These are phyloP conservation scores for Octodonta nipae DNA, from an alignment of 2,888 invertebrate species.

Conservation along the genomic window DNA sequence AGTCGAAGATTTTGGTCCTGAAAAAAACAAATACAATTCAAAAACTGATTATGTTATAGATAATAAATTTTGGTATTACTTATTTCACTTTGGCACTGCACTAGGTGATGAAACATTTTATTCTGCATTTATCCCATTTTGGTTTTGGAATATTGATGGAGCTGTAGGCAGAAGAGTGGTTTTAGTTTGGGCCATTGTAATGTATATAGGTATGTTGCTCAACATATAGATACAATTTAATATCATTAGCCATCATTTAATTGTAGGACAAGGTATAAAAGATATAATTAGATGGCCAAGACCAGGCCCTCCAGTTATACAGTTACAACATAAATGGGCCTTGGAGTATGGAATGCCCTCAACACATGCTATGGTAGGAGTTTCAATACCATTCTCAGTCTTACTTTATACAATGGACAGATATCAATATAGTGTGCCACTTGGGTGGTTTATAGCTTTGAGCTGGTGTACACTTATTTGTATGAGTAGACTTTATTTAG, in stretches of 20 bases:
- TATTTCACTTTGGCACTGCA: constrained; percentile 73
- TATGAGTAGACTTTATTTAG: constrained; percentile 74
- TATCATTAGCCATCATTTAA: background rate
- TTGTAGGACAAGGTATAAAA: constrained; percentile 66
- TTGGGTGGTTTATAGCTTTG: constrained; percentile 46
- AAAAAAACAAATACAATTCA: constrained; percentile 28
- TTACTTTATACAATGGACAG: constrained; percentile 66
- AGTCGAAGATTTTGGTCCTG: constrained; percentile 7
- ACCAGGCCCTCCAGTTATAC: constrained; percentile 70
- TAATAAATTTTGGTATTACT: constrained; percentile 70
- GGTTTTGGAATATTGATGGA: constrained; percentile 89
- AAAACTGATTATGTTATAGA: constrained; percentile 40
- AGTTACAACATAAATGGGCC: constrained; percentile 77
- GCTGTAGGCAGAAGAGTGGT: constrained; percentile 72
- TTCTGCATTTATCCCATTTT: constrained; percentile 79
- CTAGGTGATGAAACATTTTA: constrained; percentile 86
- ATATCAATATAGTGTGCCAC: constrained; percentile 55
- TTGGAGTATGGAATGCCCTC: constrained; percentile 92
- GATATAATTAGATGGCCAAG: constrained; percentile 78
- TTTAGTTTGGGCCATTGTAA: constrained; percentile 66
- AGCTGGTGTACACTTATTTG: constrained; percentile 67
- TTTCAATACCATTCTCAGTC: constrained; percentile 76
- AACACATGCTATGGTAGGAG: constrained; percentile 84
- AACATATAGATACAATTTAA: background rate
- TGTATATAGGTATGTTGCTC: constrained; percentile 62